Percentiles rank a stretch among this genome's conserved stretches.
Conservation (phyloP, 1,140 invertebrate species). For the Drosophila grimshawi region DNA sequence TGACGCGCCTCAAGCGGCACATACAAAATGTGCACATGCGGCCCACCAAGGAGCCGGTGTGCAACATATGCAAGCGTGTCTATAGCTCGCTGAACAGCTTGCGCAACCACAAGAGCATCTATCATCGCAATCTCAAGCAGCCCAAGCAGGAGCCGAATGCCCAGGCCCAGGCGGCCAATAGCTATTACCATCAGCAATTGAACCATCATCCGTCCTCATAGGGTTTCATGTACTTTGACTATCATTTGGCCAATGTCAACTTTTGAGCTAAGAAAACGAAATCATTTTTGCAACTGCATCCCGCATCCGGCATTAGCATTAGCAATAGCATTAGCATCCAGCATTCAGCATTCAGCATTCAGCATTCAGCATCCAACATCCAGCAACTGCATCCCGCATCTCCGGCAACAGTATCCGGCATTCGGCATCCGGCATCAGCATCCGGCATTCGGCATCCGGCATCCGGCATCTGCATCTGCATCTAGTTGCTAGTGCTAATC, state of each 20-base stretch:
- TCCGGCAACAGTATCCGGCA: neutral
- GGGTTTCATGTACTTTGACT: conserved; percentile 84
- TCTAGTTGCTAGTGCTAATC: neutral
- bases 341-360: neutral
- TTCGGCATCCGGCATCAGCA: neutral
- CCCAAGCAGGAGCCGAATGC: conserved; percentile 81
- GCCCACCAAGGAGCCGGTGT: conserved; percentile 93
- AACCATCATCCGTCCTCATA: conserved; percentile 82
- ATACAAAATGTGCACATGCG: conserved; percentile 95
- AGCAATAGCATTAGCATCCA: too few species aligned
- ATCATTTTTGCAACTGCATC: too few species aligned
- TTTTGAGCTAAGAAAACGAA: neutral
- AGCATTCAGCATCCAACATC: neutral
- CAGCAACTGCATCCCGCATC: neutral
- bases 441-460: neutral
- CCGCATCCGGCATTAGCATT: too few species aligned
- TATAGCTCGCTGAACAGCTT: conserved; percentile 94
- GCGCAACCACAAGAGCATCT: conserved; percentile 95
- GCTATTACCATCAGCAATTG: conserved; percentile 65
- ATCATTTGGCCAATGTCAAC: conserved; percentile 43
- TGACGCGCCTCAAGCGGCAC: conserved; percentile 93
- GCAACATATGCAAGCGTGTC: conserved; percentile 94
- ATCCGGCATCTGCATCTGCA: neutral
- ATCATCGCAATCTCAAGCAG: conserved; percentile 90
- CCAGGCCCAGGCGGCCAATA: conserved; percentile 41